These are phyloP conservation scores for Torymus tubicola DNA, from an alignment of 2,888 invertebrate species.

Conservation along the genomic window DNA sequence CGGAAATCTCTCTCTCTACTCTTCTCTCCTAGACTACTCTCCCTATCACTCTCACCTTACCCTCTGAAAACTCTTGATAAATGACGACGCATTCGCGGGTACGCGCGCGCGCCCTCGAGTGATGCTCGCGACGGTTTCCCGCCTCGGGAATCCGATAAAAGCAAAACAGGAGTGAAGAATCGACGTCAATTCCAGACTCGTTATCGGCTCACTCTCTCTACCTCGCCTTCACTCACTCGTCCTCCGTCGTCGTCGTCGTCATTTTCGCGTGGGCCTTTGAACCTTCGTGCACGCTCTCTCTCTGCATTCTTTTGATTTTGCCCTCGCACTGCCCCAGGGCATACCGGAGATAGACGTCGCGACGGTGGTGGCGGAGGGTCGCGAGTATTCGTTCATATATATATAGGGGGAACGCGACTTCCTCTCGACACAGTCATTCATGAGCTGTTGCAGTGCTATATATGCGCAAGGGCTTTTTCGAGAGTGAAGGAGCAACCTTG, in stretches of 20 bases:
- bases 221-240: background rate
- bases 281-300: background rate
- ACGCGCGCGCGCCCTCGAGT: too few species aligned
- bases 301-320: constrained; percentile 31
- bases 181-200: constrained; percentile 51
- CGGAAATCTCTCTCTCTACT: too few species aligned
- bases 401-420: too few species aligned
- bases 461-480: too few species aligned
- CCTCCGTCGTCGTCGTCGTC: background rate
- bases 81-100: constrained; percentile 7
- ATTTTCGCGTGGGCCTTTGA: too few species aligned
- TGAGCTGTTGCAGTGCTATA: too few species aligned
- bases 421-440: too few species aligned
- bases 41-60: too few species aligned
- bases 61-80: background rate
- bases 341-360: constrained; percentile 27
- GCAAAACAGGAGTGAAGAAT: constrained; percentile 46
- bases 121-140: background rate
- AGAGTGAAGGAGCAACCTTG: too few species aligned
- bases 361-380: too few species aligned
- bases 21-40: too few species aligned
- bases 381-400: too few species aligned
- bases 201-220: constrained; percentile 46
- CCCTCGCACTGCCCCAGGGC: background rate
- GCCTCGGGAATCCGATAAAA: constrained; percentile 16